Base-by-base conservation (phyloP, 2,113 vertebrate genomes). In the Poeciliopsis occidentalis region DNA sequence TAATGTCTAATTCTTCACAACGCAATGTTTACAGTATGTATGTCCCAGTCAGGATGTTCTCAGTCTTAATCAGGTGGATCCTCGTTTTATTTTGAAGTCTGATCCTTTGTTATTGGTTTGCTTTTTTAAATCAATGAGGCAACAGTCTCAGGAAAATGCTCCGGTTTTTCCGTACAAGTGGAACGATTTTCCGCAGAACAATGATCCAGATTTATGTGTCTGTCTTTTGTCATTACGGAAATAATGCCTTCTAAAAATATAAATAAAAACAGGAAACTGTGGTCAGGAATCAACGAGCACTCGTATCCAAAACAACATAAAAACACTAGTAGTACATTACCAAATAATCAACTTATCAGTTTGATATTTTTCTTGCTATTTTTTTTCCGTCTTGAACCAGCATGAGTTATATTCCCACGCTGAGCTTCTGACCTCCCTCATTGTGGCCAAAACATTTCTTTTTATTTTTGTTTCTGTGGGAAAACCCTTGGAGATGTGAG, bases 211-310 rank as follows among this genome's bases (percentile, higher is more conserved):
- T 15, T 61, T 64, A 71, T 65, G 76, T 39, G 76, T 74, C 79
- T 73, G 7, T 8, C 51, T 78, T 71, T 71, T 44, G 47, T 39
- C 24, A 62, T 72, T 64, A 29, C 66, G 87, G 80, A 91, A 89
- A 85, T 72, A 68, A 81, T 64, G 57, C 60, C 60, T 15, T 71
- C 80, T 81, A 85, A 89, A 83, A 85, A 84, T 85, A 85, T 67
- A 41, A 69, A 74, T 10, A 73, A 81, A 73, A 60, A 68, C 74
- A 81, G 85, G 89, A 91, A 86, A 80, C 72, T 73, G 37, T 12
- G 37, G 37, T 39, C 37, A 39, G 37, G 41, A 44, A 44, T 86
- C 60, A 51, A 70, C 61, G 67, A 64, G 41, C 13, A 54, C 47
- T 57, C 2, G 79, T 84, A 66, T 89, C 83, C 77, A 83, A 68